A percentile compares a stretch with the other conserved stretches of the same genome.
phyloP scores from a whole-genome alignment of 2,113 vertebrate species.

The Eulemur macaco region DNA sequence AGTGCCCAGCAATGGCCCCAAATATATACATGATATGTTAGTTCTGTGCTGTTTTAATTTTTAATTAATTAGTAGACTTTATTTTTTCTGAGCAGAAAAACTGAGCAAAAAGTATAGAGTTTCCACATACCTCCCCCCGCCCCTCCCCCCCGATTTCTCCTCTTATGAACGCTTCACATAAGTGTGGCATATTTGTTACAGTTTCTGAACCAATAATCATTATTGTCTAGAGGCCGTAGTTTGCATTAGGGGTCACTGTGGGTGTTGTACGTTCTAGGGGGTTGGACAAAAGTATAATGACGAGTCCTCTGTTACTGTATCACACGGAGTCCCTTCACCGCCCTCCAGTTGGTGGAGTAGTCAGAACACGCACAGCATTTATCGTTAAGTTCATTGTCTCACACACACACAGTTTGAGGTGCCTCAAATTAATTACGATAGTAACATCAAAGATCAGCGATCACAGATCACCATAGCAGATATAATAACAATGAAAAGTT shows the following conservation, averaged over 20 bases:
- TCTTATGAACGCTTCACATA: not conserved
- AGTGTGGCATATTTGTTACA: not conserved
- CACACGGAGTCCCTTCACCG: not conserved
- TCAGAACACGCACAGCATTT: not conserved
- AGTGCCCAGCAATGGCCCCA: too few species aligned
- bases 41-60: not conserved
- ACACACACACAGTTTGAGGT: not conserved
- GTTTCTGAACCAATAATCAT: not conserved
- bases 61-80: not conserved
- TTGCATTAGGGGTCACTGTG: not conserved
- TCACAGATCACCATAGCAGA: not conserved
- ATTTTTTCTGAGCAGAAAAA: not conserved
- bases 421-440: not conserved
- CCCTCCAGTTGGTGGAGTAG: not conserved
- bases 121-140: not conserved
- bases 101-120: not conserved
- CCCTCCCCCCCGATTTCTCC: not conserved
- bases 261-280: not conserved
- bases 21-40: rapidly evolving
- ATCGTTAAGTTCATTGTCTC: not conserved
- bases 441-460: not conserved
- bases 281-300: not conserved
- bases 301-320: too few species aligned
- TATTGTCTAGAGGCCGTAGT: not conserved
- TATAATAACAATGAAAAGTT: not conserved